Evolutionary conservation across 2,888 invertebrate genomes (phyloP).

Genomic region (Drosophila borborema): DNA sequence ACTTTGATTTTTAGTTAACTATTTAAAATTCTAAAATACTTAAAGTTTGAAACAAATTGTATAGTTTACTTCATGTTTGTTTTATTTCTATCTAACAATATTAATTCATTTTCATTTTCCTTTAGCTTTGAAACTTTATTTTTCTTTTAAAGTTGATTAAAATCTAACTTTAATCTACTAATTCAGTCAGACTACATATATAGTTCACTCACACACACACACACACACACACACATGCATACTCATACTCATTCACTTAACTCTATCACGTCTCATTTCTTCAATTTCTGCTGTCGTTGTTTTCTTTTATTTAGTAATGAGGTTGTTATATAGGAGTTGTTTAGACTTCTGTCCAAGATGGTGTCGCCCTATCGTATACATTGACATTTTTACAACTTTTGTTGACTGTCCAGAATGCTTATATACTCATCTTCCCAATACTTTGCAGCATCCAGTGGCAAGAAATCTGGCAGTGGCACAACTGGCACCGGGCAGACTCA

Average conservation of each 20-base stretch:
- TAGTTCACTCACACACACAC: background rate
- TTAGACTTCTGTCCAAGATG: constrained; percentile 14
- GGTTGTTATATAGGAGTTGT: constrained; percentile 27
- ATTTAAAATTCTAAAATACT: constrained; percentile 3
- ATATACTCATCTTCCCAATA: constrained; percentile 6
- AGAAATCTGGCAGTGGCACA: constrained; percentile 63
- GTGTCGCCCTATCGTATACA: constrained; percentile 28
- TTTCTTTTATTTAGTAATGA: constrained; percentile 14
- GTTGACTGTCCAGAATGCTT: constrained; percentile 11
- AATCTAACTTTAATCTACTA: constrained; percentile 8
- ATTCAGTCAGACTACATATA: constrained; percentile 7
- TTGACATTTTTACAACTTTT: background rate
- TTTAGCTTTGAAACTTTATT: background rate
- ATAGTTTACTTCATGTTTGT: constrained; percentile 1
- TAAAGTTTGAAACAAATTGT: background rate
- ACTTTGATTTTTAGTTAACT: constrained; percentile 10
- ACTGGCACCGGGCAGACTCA: constrained; percentile 56
- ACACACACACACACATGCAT: background rate
- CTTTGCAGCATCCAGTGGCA: constrained; percentile 71
- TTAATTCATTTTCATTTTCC: constrained; percentile 19
- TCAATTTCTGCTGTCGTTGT: constrained; percentile 15
- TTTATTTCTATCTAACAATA: constrained; percentile 6
- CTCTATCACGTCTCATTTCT: constrained; percentile 1
- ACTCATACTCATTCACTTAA: background rate
- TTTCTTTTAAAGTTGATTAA: constrained; percentile 7